These are phyloP conservation scores for Lophotriccus pileatus DNA, from an alignment of 2,797 vertebrate genomes.

Conservation along the genomic window DNA sequence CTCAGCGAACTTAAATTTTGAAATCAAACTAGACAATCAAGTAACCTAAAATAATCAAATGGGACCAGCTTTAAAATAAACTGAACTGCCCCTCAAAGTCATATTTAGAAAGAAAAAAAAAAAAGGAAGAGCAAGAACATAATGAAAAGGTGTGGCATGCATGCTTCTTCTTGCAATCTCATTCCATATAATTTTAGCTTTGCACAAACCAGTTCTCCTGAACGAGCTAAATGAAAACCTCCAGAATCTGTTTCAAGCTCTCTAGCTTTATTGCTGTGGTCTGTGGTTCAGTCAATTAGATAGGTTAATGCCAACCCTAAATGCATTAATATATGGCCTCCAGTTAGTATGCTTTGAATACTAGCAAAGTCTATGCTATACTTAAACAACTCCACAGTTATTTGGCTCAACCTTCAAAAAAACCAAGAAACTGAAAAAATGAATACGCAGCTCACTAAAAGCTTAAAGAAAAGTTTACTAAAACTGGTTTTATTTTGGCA, in stretches of 20 bases:
- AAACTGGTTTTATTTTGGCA: constrained; percentile 3
- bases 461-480: constrained; percentile 46
- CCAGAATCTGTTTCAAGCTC: not conserved
- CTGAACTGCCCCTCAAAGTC: not conserved
- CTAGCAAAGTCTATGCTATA: not conserved
- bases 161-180: constrained; percentile 43
- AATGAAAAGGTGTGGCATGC: constrained; percentile 61
- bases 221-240: constrained; percentile 19
- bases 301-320: not conserved
- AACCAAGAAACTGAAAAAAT: not conserved
- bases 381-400: not conserved
- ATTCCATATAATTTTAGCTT: constrained; percentile 44
- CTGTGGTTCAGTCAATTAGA: constrained; percentile 10
- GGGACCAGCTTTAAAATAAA: not conserved
- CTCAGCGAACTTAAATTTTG: not conserved
- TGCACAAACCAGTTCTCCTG: not conserved
- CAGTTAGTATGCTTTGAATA: not conserved
- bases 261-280: not conserved
- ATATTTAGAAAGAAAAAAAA: constrained; percentile 11
- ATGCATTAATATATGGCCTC: not conserved
- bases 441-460: constrained; percentile 8
- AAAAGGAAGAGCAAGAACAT: not conserved
- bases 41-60: not conserved
- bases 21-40: not conserved
- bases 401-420: not conserved